Evolutionary conservation across 2,797 vertebrate genomes (phyloP), one percentile per base, ranked within the genome.

Genomic region (Craterocephalus amniculus): DNA sequence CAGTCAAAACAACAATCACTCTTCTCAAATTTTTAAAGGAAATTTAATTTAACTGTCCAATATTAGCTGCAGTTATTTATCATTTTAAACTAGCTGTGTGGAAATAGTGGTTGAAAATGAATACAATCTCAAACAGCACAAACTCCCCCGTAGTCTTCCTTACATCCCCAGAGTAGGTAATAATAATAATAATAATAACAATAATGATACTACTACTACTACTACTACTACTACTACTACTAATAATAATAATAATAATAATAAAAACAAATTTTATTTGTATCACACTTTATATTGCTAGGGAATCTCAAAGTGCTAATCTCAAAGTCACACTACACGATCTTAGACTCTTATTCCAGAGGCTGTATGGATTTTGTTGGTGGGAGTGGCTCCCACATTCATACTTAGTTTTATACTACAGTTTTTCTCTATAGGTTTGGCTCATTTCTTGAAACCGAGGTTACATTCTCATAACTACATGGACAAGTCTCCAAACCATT

Each of bases 31-130:
- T 66, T 67, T 62, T 62, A 61, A 57, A 80, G 79, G 74, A 56
- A 76, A 71, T n/a, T 82, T 55, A 76, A 72, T 76, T 78, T 74
- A 66, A 54, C 65, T 76, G 82, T 78, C 9, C 72, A 79, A 87
- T 84, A 84, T 85, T 70, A 59, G 54, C 36, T 64, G 65, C 90
- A 90, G 92, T 90, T 56, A 75, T 59, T 87, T 83, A 58, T 90
- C 90, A 90, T 87, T 86, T 63, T 59, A 74, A 84, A 90, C 80
- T 77, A 84, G 85, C 78, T 88, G 70, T 85, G 76, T 84, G 85
- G 85, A 89, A 91, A 89, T 89, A 79, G 89, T 40, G 86, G 89
- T 85, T 82, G 70, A 77, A 84, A 82, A 85, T 72, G 22, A 83
- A 88, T 66, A 74, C 38, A 0, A 66, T 76, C 62, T 71, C 65